Base-by-base conservation (phyloP, 2,797 vertebrate species). In the Leptoclinus maculatus region DNA sequence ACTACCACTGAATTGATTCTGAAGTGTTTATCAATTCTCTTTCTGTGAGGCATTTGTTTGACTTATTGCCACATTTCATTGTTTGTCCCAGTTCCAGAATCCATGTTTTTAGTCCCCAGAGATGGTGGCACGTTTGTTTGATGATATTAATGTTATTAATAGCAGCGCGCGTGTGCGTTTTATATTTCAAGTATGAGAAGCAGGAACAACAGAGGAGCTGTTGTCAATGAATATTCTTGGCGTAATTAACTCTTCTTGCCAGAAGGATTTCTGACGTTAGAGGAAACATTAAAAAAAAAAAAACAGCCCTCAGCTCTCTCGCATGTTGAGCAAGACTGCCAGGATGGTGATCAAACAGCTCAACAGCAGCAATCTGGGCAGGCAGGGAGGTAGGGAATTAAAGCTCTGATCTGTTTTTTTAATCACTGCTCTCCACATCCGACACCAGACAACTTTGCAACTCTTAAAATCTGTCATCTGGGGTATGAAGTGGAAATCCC, bases 381-480 rank as follows among this genome's bases (percentile, higher is more conserved):
- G 87, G 70, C 77, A 32, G 88, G 86, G 87, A 85, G 83, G 86
- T 81, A 53, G 89, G 85, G 91, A 93, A 93, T 92, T 91, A 93
- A 89, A 88, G 87, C 84, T 83, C 87, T 88, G 88, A 91, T 94
- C 89, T 92, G 92, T 87, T 91, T 92, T 94, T 92, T 95, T 54
- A 94, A 95, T 95, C 92, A 94, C 88, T 32, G 83, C 87, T 92
- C 88, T 88, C 71, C 70, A 78, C 92, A 92, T 91, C 91, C 93
- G 91, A 95, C 90, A 92, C 85, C 83, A 88, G 58, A 78, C 85
- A 80, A 87, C 81, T 83, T 82, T 60, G 66, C 82, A 85, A 71
- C 82, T 86, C 87, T 83, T 87, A 79, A 88, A 91, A 88, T 89
- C 88, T 89, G 83, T 90, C 88, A 90, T 90, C 87, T 7, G 62